Percentiles rank a stretch among this genome's conserved stretches.
phyloP scores from a whole-genome alignment of 2,113 vertebrate genomes.

The Malurus alboscapulatus region DNA sequence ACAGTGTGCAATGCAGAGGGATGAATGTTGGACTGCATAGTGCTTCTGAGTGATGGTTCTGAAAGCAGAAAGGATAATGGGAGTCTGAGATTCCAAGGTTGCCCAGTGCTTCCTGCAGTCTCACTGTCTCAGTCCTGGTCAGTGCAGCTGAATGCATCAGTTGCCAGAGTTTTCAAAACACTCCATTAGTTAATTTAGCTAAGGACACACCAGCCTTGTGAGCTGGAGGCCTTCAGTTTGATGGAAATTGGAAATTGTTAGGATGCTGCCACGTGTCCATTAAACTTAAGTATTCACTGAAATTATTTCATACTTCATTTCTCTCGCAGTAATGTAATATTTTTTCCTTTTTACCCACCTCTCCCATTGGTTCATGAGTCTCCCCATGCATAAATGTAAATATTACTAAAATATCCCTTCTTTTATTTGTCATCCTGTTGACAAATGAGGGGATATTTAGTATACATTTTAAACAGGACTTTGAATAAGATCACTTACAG shows the following conservation, averaged over 20 bases:
- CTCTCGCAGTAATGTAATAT: not conserved
- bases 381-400: not conserved
- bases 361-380: not conserved
- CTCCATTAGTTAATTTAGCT: not conserved
- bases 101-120: not conserved
- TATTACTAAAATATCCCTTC: not conserved
- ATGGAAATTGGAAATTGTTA: not conserved
- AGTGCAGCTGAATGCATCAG: not conserved
- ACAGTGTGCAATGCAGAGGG: not conserved
- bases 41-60: not conserved
- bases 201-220: not conserved
- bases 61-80: not conserved
- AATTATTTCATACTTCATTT: not conserved
- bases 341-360: not conserved
- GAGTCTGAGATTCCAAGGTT: not conserved
- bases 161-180: not conserved
- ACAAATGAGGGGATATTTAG: not conserved
- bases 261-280: not conserved
- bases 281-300: not conserved
- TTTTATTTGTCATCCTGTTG: not conserved
- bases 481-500: not conserved
- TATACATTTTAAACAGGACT: not conserved
- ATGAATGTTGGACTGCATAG: fast-evolving
- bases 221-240: not conserved
- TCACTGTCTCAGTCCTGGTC: not conserved